These are phyloP conservation scores for Onthophagus sagittarius DNA, from an alignment of 2,888 invertebrate genomes.

Conservation along the genomic window DNA sequence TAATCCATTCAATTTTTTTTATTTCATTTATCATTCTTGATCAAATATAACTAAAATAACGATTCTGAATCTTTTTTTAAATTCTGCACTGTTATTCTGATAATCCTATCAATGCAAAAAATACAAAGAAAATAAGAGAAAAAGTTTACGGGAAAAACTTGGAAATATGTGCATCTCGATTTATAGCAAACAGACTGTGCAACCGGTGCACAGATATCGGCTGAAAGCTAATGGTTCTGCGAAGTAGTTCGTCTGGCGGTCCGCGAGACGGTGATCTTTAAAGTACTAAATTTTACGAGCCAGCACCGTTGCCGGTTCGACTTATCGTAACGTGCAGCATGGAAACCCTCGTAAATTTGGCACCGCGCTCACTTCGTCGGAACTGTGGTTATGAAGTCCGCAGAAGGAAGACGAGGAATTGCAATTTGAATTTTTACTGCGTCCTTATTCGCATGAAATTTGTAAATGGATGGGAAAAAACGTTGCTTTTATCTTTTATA, in stretches of 20 bases:
- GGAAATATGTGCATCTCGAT: not conserved
- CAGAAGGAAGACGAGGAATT: not conserved
- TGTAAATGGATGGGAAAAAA: not conserved
- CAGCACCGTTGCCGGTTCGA: not conserved
- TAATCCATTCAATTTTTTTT: no score
- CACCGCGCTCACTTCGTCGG: not conserved
- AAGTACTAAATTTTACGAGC: not conserved
- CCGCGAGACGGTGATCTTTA: not conserved
- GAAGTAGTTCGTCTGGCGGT: not conserved
- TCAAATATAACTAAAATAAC: no score
- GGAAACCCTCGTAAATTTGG: not conserved
- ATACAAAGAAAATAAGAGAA: no score
- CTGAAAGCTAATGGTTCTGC: not conserved
- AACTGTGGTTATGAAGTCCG: not conserved
- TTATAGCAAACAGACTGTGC: not conserved
- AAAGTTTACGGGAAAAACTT: no score
- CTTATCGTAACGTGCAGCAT: not conserved
- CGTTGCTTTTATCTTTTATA: no score
- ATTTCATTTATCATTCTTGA: no score
- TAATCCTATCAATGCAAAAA: no score
- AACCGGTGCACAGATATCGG: not conserved
- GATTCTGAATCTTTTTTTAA: no score
- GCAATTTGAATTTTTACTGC: not conserved
- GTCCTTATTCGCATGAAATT: not conserved
- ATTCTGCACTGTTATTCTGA: no score